Conservation (phyloP, 2,113 vertebrate species). For the Arvicanthis niloticus region DNA sequence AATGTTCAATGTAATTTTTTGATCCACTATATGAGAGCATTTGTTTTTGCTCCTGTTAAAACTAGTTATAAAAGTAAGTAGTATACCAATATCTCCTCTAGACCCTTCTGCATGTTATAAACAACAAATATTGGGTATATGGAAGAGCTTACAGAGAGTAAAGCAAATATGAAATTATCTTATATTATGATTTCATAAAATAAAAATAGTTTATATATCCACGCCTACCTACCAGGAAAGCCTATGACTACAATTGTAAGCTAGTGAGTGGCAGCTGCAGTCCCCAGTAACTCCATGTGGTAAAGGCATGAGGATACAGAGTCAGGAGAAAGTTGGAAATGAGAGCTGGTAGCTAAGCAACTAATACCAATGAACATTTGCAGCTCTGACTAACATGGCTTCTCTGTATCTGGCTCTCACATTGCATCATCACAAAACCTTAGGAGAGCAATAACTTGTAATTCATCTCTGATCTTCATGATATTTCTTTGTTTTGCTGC, state of each 20-base stretch:
- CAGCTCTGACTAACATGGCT: rapidly evolving
- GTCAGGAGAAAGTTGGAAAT: not conserved
- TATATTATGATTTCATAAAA: not conserved
- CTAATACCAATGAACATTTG: not conserved
- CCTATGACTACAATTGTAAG: not conserved
- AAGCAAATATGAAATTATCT: not conserved
- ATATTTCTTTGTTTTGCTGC: not conserved
- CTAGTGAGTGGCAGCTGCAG: rapidly evolving
- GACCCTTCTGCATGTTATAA: not conserved
- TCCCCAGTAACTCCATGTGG: not conserved
- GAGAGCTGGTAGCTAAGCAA: not conserved
- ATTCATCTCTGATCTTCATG: not conserved
- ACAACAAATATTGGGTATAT: not conserved
- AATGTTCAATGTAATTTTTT: not conserved
- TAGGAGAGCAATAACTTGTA: not conserved
- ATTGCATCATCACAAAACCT: not conserved
- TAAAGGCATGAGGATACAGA: not conserved
- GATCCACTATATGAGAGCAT: not conserved
- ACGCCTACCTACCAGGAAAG: not conserved
- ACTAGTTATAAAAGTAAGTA: not conserved
- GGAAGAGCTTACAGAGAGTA: not conserved
- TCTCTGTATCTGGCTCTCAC: not conserved
- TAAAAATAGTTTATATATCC: not conserved
- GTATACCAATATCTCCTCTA: not conserved
- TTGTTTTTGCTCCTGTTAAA: not conserved